Evolutionary conservation across 1,140 invertebrate genomes (phyloP), one percentile per base, ranked within the genome.

Genomic region (Pseudomyrmex flavicornis): DNA sequence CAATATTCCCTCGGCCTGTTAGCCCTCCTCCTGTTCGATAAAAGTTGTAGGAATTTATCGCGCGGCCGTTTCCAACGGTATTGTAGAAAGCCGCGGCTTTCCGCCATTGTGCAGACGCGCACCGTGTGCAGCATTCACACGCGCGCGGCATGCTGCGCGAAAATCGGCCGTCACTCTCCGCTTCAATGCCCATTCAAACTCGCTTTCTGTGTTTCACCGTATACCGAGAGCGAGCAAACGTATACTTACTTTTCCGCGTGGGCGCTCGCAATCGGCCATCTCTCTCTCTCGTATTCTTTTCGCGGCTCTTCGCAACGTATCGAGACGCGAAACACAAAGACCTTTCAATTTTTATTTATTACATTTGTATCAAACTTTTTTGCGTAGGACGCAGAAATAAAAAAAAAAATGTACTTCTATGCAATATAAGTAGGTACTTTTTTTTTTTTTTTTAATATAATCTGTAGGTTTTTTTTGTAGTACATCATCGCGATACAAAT

Each of bases 21-120:
- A 91, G 88, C 83, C 77, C 76, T 50, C 59, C 73, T 85, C 75
- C 82, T 83, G 88, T 92, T 90, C 89, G 89, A 92, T 92, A 91
- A 92, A 92, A 92, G 91, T 91, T 90, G 90, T 85, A 91, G 85
- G 86, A 92, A 91, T 93, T 93, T 92, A 93, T 92, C 92, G 90
- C 89, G 87, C 84, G 87, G 90, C 91, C 90, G 90, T 91, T 88
- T 88, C 82, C 88, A 88, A 88, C 69, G 85, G 88, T 83, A 92
- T 91, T 91, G 90, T 92, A 89, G 82, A 85, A 86, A 90, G 89
- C 85, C 89, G 82, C 89, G 82, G 75, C 68, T 85, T 35, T 63
- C 84, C 84, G 82, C 82, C 88, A 92, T 92, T 92, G 91, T 92
- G 87, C 88, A 26, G 35, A 0, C 35, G 35, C 35, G 35, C 69